phyloP scores from a whole-genome alignment of 2,888 invertebrate species.

The Mimas tiliae region DNA sequence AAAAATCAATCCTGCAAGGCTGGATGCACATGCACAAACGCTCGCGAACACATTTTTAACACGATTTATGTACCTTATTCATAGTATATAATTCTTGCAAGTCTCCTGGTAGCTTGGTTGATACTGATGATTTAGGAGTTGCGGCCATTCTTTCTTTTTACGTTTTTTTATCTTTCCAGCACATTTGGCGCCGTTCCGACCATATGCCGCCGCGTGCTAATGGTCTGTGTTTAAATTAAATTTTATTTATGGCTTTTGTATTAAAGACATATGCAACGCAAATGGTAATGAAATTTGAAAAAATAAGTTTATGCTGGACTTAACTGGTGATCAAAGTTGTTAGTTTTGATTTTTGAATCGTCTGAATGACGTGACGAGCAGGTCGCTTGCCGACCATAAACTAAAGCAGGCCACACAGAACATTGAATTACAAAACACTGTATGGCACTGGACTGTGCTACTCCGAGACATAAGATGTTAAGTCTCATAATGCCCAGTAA shows the following conservation, averaged over 20 bases:
- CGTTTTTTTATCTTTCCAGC: slow-evolving; percentile 54
- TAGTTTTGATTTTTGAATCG: no score
- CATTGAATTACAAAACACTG: no score
- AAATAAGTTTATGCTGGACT: background rate
- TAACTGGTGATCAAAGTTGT: no score
- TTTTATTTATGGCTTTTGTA: slow-evolving; percentile 15
- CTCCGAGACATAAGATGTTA: no score
- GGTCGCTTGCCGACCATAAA: no score
- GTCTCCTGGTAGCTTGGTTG: background rate
- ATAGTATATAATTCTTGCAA: background rate
- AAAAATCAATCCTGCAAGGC: no score
- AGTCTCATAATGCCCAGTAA: no score
- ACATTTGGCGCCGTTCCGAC: slow-evolving; percentile 45
- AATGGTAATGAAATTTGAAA: background rate
- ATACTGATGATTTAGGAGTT: slow-evolving; percentile 24
- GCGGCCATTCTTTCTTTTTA: slow-evolving; percentile 44
- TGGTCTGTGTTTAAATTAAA: slow-evolving; percentile 20
- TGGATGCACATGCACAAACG: no score
- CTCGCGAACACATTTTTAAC: background rate
- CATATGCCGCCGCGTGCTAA: slow-evolving; percentile 22
- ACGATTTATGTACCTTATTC: slow-evolving; percentile 19
- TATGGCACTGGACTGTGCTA: no score
- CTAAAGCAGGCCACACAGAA: no score
- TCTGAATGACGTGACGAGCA: no score
- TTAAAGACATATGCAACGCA: background rate